Evolutionary conservation across 1,140 invertebrate genomes (phyloP).

Genomic region (Lutraria rhynchaena): DNA sequence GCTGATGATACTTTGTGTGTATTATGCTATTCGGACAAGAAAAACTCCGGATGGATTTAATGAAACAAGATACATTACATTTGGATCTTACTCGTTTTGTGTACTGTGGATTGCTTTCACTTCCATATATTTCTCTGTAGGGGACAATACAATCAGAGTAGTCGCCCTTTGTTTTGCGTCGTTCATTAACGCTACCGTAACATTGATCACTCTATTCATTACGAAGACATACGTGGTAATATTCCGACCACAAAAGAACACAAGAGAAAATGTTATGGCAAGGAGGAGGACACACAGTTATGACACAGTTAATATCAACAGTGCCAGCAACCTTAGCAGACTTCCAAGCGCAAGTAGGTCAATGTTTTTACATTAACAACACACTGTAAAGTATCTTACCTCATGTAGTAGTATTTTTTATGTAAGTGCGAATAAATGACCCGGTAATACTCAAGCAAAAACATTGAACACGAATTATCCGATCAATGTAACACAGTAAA

Average conservation of each 20-base stretch:
- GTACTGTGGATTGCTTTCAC: conserved; percentile 89
- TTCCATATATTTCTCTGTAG: conserved; percentile 88
- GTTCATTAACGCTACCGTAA: conserved; percentile 88
- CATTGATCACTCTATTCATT: conserved; percentile 88
- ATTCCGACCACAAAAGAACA: conserved; percentile 88
- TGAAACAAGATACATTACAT: conserved; percentile 95
- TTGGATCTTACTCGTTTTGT: conserved; percentile 95
- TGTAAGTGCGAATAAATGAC: no score
- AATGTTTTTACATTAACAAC: no score
- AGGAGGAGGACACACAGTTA: conserved; percentile 66
- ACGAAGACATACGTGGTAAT: conserved; percentile 89
- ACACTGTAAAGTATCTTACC: no score
- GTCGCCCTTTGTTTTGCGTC: conserved; percentile 88
- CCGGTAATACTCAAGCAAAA: no score
- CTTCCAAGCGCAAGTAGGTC: conserved; percentile 51
- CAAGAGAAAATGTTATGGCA: conserved; percentile 61
- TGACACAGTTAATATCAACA: conserved; percentile 42
- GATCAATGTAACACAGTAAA: no score
- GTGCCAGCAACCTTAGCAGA: conserved; percentile 34
- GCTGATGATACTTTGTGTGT: conserved; percentile 87
- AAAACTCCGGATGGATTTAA: conserved; percentile 97
- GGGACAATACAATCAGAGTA: conserved; percentile 85
- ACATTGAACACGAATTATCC: no score
- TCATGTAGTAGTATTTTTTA: no score
- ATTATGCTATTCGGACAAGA: conserved; percentile 89